Percentiles rank a stretch among this genome's conserved stretches.
These are phyloP conservation scores for Sycophila sp. DNA, from an alignment of 1,140 invertebrate genomes.

Conservation along the genomic window DNA sequence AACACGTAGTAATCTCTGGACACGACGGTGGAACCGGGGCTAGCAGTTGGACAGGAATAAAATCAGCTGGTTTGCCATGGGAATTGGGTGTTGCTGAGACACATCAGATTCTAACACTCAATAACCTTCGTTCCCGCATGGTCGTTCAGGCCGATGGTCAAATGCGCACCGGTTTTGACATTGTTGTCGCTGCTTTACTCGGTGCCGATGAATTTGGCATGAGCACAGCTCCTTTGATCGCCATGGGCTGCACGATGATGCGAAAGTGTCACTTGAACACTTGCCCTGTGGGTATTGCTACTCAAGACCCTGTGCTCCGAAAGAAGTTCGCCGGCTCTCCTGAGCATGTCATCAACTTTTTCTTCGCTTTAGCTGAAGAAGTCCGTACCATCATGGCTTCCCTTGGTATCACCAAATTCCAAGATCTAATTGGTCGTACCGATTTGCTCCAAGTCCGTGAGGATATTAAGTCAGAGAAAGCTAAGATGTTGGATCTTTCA, in stretches of 20 bases:
- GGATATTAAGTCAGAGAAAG: conserved; percentile 74
- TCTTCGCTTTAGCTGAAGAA: conserved; percentile 98
- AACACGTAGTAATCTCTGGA: conserved; percentile 98
- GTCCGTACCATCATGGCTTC: conserved; percentile 89
- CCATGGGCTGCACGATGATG: conserved; percentile 99
- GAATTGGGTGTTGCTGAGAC: conserved; percentile 97
- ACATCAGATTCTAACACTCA: conserved; percentile 95
- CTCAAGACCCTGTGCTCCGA: conserved; percentile 93
- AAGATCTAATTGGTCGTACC: conserved; percentile 94
- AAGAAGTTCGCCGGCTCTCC: conserved; percentile 98
- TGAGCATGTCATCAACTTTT: conserved; percentile 97
- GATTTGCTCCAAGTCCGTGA: conserved; percentile 81
- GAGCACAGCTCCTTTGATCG: conserved; percentile 97
- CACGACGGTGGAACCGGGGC: conserved; percentile 99
- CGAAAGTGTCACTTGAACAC: conserved; percentile 99
- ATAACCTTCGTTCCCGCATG: conserved; percentile 93
- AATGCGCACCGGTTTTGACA: conserved; percentile 93
- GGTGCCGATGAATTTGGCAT: conserved; percentile 99
- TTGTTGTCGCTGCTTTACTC: conserved; percentile 93
- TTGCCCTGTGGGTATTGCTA: conserved; percentile 98
- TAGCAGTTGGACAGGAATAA: conserved; percentile 96
- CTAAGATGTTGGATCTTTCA: conserved; percentile 85
- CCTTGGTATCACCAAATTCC: conserved; percentile 88
- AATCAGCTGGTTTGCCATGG: conserved; percentile 96
- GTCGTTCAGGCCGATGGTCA: conserved; percentile 96